These are phyloP conservation scores for Nymphalis io DNA, from an alignment of 1,140 invertebrate genomes.

Conservation along the genomic window DNA sequence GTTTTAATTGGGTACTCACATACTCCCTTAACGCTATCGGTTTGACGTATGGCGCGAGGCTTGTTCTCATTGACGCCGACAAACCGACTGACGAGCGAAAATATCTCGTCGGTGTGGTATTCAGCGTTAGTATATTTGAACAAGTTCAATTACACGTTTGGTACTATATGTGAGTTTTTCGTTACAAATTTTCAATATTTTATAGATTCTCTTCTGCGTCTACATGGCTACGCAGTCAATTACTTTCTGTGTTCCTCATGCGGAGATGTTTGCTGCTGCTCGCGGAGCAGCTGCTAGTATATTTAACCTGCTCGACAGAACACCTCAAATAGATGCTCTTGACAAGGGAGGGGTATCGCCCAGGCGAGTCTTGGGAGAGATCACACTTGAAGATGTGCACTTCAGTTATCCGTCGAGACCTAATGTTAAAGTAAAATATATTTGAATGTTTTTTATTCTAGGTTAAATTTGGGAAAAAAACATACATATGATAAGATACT, in stretches of 20 bases:
- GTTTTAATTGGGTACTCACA: constrained; percentile 87
- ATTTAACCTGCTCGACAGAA: constrained; percentile 60
- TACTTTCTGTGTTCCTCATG: constrained; percentile 89
- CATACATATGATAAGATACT: no score
- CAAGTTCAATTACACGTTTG: not conserved
- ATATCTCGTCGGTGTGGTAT: constrained; percentile 84
- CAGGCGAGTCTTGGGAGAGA: constrained; percentile 84
- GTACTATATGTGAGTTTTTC: not conserved
- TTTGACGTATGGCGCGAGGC: constrained; percentile 90
- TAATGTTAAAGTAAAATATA: constrained; percentile 83
- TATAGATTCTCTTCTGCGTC: constrained; percentile 87
- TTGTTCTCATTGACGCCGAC: constrained; percentile 83
- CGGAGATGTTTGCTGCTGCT: constrained; percentile 83
- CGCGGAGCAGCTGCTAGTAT: constrained; percentile 60
- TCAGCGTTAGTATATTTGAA: constrained; percentile 82
- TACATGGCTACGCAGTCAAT: constrained; percentile 91
- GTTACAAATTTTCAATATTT: not conserved
- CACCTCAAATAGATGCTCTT: constrained; percentile 61
- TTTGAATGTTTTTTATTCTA: not conserved
- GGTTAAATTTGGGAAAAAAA: no score
- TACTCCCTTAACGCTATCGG: constrained; percentile 89
- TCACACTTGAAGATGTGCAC: constrained; percentile 87
- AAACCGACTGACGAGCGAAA: constrained; percentile 76
- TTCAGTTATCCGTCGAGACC: constrained; percentile 91
- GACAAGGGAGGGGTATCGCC: constrained; percentile 84